A percentile compares a stretch with the other conserved stretches of the same genome.
These are phyloP conservation scores for Lichenostomus cassidix DNA, from an alignment of 2,113 vertebrate genomes.

Conservation along the genomic window DNA sequence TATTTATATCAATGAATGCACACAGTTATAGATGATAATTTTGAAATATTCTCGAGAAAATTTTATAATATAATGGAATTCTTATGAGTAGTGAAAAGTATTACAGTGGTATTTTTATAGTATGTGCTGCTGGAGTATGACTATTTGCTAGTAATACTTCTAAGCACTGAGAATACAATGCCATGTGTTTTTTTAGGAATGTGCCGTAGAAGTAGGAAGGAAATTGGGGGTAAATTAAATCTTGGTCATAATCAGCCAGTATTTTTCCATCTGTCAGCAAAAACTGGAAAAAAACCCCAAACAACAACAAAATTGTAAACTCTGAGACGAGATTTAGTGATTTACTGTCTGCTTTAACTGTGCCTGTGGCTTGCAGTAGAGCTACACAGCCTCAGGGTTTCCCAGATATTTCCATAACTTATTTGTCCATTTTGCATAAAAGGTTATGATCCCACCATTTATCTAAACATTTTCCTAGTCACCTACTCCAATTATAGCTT, in stretches of 20 bases:
- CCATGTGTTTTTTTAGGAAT: not conserved
- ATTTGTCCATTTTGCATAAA: slow-evolving; percentile 27
- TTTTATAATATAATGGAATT: not conserved
- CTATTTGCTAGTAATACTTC: slow-evolving; percentile 21
- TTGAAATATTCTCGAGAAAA: not conserved
- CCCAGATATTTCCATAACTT: not conserved
- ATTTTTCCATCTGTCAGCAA: slow-evolving; percentile 27
- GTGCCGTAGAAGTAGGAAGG: slow-evolving; percentile 5
- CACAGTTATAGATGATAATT: not conserved
- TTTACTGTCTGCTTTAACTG: slow-evolving; percentile 1
- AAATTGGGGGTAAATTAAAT: slow-evolving; percentile 40
- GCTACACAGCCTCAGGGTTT: not conserved
- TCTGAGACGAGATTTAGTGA: slow-evolving; percentile 14
- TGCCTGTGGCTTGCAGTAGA: not conserved
- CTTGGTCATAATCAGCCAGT: not conserved
- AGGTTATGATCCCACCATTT: slow-evolving; percentile 23
- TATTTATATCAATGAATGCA: not conserved
- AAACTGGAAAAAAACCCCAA: not conserved
- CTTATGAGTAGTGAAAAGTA: not conserved
- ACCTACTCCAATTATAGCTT: slow-evolving; percentile 33
- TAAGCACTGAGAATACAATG: not conserved
- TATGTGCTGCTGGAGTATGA: not conserved
- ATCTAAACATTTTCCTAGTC: slow-evolving; percentile 50
- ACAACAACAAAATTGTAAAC: slow-evolving; percentile 13
- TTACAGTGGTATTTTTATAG: not conserved